Evolutionary conservation across 2,888 invertebrate species (phyloP), one percentile per base, ranked within the genome.

Genomic region (Cyrtodaria siliqua): DNA sequence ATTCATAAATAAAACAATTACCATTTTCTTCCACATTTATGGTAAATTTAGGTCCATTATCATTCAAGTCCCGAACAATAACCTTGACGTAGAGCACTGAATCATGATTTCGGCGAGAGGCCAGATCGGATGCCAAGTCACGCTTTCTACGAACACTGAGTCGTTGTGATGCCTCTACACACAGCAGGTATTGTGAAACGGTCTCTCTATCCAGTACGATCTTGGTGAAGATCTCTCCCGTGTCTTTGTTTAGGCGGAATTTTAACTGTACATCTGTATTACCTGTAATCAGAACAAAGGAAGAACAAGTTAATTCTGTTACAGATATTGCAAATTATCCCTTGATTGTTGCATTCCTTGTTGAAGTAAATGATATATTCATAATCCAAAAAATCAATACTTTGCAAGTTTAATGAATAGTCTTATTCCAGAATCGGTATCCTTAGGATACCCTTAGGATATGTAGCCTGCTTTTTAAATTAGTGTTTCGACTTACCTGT

Each of bases 141-240:
- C 86, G 79, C 53, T 80, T 85, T 20, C 57, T 68, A 0, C 85
- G 79, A 0, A 66, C 64, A 6, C 96, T 96, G 42, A 93, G 93
- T 2, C 8, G 9, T 16, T 95, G 95, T 86, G 96, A 96, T 0
- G 97, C 97, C 83, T 95, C 95, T 0, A 96, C 95, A 87, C 95
- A 95, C 18, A 97, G 93, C 2, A 95, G 94, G 26, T 97, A 94
- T 0, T 95, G 94, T 0, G 96, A 95, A 71, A 96, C 95, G 23
- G 94, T 94, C 89, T 97, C 97, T 47, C 96, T 94, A 88, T 97
- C 96, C 44, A 97, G 93, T 0, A 94, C 94, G 84, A 95, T 95
- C 23, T 33, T 57, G 4, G 86, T 86, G 16, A 47, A 57, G 6
- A 89, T 80, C 0, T n/a, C 16, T 12, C 89, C 89, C 16, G 78